Conservation (phyloP, 2,113 vertebrate species). For the Dipodomys stephensi region DNA sequence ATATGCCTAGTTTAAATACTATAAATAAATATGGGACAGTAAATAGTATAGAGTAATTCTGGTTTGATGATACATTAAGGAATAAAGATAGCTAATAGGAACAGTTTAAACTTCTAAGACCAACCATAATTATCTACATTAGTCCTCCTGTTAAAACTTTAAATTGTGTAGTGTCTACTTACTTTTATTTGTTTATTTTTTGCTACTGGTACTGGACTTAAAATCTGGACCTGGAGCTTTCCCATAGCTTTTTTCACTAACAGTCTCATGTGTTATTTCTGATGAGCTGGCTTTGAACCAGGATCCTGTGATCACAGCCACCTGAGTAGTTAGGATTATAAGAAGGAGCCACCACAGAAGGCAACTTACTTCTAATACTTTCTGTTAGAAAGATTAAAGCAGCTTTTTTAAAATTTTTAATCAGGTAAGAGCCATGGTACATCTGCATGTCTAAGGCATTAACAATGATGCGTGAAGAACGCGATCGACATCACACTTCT, state of each 20-base stretch:
- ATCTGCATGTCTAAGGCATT: neutral
- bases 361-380: too few species aligned
- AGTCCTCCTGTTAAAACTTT: conserved; percentile 44
- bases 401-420: conserved; percentile 3
- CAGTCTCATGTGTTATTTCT: too few species aligned
- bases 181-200: too few species aligned
- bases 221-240: too few species aligned
- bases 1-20: neutral
- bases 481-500: neutral
- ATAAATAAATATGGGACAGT: neutral
- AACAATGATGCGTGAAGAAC: neutral
- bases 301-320: too few species aligned
- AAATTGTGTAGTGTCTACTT: neutral
- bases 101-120: conserved; percentile 21
- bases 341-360: too few species aligned
- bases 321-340: too few species aligned
- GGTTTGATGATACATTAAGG: neutral
- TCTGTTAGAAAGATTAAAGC: conserved; percentile 35
- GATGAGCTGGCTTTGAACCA: too few species aligned
- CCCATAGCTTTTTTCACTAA: too few species aligned
- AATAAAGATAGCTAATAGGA: conserved; percentile 13
- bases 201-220: too few species aligned
- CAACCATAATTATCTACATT: conserved; percentile 41
- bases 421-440: neutral
- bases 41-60: neutral